phyloP scores from a whole-genome alignment of 2,888 invertebrate genomes.

The Sinohyriopsis cumingii region DNA sequence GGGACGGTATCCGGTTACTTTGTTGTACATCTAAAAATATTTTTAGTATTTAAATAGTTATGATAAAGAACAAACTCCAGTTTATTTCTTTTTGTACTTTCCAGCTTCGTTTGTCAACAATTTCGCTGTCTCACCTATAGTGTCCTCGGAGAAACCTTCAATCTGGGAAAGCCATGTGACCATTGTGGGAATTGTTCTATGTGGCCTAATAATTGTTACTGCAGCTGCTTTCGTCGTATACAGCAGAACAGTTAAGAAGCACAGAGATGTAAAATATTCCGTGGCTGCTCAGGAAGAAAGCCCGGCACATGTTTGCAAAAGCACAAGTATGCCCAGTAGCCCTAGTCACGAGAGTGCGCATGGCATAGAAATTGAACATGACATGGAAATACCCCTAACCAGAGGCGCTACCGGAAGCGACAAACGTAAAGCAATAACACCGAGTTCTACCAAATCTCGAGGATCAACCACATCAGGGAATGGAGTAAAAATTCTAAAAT shows the following conservation, averaged over 20 bases:
- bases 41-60: too few relatives aligned
- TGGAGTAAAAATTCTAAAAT: constrained; percentile 39
- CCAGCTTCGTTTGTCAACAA: too few relatives aligned
- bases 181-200: constrained; percentile 64
- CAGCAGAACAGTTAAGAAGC: constrained; percentile 52
- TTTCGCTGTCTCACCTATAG: constrained; percentile 18
- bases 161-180: constrained; percentile 65
- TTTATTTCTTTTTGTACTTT: too few relatives aligned
- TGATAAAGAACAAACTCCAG: too few relatives aligned
- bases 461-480: constrained; percentile 40
- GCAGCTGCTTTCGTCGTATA: constrained; percentile 58
- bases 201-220: constrained; percentile 57
- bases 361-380: constrained; percentile 52
- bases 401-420: constrained; percentile 27
- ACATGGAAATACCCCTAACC: constrained; percentile 62
- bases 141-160: constrained; percentile 13
- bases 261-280: constrained; percentile 53
- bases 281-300: constrained; percentile 58
- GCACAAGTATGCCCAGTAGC: constrained; percentile 50
- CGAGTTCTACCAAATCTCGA: constrained; percentile 55
- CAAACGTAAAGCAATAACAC: constrained; percentile 32
- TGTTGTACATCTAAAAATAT: too few relatives aligned
- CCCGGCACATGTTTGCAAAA: constrained; percentile 53
- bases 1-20: too few relatives aligned
- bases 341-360: constrained; percentile 47